Percentiles rank a stretch among this genome's conserved stretches.
These are phyloP conservation scores for Daphoenositta chrysoptera DNA, from an alignment of 2,113 vertebrate species.

Conservation along the genomic window DNA sequence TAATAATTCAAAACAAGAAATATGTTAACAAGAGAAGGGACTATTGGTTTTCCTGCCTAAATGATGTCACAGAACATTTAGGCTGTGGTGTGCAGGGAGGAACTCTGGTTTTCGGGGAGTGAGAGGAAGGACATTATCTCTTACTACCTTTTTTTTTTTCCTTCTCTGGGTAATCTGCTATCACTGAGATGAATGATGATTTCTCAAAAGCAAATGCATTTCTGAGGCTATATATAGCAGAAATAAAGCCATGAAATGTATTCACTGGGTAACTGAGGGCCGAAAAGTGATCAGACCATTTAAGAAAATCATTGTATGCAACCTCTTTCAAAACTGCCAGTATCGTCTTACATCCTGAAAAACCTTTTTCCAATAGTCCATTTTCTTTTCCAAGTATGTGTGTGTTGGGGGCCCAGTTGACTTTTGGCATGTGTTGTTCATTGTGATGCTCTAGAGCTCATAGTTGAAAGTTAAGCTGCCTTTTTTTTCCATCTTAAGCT, in stretches of 20 bases:
- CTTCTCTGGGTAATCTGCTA: not conserved
- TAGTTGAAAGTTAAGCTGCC: not conserved
- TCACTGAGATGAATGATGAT: not conserved
- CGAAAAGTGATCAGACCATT: not conserved
- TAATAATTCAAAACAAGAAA: not conserved
- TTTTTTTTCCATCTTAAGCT: not conserved
- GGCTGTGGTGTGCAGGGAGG: not conserved
- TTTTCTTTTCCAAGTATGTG: not conserved
- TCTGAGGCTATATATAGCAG: not conserved
- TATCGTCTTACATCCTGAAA: not conserved
- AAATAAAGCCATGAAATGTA: not conserved
- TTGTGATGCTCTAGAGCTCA: not conserved
- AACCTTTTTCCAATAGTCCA: not conserved
- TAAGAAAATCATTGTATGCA: not conserved
- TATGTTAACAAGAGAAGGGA: not conserved
- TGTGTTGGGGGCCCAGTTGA: not conserved
- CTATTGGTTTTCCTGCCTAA: not conserved
- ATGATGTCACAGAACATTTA: not conserved
- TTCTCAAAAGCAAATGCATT: not conserved
- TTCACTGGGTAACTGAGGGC: not conserved
- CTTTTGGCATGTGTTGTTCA: not conserved
- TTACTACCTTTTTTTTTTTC: not conserved
- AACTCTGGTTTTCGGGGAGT: not conserved
- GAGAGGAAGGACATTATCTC: not conserved
- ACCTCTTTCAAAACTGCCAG: not conserved